Evolutionary conservation across 2,888 invertebrate genomes (phyloP).

Genomic region (Pristionchus exspectatus): DNA sequence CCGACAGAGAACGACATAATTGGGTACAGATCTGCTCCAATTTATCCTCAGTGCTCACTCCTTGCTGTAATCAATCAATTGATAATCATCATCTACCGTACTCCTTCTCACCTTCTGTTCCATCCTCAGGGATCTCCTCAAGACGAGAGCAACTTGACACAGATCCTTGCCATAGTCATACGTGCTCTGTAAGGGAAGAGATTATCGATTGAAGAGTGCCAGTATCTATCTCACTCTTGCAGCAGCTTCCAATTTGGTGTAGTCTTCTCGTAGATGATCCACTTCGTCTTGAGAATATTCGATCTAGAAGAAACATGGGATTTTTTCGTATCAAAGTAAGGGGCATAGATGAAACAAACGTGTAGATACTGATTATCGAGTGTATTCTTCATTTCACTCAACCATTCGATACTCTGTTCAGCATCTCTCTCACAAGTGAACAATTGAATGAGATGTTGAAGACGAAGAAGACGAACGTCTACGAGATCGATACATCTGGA

Average conservation of each 20-base stretch:
- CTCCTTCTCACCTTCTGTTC: constrained; percentile 62
- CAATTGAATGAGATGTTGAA: constrained; percentile 88
- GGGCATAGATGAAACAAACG: neutral
- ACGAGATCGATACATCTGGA: constrained; percentile 84
- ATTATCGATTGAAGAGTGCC: neutral
- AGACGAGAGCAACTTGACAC: constrained; percentile 86
- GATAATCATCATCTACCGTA: neutral
- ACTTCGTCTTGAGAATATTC: constrained; percentile 84
- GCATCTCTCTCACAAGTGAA: constrained; percentile 88
- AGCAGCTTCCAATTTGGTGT: constrained; percentile 87
- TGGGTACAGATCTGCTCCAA: constrained; percentile 65
- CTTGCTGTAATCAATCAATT: constrained; percentile 55
- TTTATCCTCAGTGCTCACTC: constrained; percentile 57
- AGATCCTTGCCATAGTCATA: constrained; percentile 89
- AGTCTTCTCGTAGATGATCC: constrained; percentile 86
- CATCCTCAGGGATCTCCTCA: constrained; percentile 86
- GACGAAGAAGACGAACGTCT: constrained; percentile 87
- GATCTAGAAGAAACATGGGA: constrained; percentile 82
- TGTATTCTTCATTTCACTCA: constrained; percentile 84
- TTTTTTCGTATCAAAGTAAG: neutral
- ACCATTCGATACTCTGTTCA: constrained; percentile 87
- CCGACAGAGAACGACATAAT: constrained; percentile 62
- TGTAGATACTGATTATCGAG: constrained; percentile 81
- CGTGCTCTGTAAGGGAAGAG: constrained; percentile 84
- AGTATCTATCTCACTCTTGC: constrained; percentile 84